Evolutionary conservation across 2,888 invertebrate genomes (phyloP).

Genomic region (Papilio protenor): DNA sequence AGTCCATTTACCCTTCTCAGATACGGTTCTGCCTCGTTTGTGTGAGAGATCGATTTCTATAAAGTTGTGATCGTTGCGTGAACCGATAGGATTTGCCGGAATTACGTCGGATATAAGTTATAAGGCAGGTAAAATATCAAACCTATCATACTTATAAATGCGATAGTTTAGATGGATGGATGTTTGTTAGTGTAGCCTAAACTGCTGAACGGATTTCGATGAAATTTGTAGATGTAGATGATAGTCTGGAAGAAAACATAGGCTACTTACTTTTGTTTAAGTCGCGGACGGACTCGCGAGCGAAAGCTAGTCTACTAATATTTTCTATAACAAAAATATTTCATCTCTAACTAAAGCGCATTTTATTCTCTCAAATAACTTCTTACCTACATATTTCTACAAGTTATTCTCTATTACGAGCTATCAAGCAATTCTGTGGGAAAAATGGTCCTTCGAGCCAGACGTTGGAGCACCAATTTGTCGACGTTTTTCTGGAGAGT

Average conservation of each 20-base stretch:
- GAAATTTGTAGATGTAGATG: too few species aligned
- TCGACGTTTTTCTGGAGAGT: slow-evolving; percentile 26
- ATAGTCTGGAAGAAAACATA: too few species aligned
- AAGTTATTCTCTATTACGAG: slow-evolving; percentile 15
- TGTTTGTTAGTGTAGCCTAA: too few species aligned
- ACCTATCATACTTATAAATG: too few species aligned
- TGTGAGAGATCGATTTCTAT: slow-evolving; percentile 22
- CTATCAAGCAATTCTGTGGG: slow-evolving; percentile 15
- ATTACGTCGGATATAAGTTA: neutral
- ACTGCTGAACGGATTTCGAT: too few species aligned
- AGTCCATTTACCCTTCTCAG: slow-evolving; percentile 41
- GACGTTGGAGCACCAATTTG: slow-evolving; percentile 29
- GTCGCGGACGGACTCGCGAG: too few species aligned
- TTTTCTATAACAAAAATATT: too few species aligned
- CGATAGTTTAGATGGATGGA: too few species aligned
- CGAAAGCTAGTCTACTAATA: too few species aligned
- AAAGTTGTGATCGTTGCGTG: neutral
- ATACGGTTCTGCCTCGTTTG: neutral
- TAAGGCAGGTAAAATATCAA: too few species aligned
- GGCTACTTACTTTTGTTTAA: too few species aligned
- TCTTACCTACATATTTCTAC: slow-evolving; percentile 1
- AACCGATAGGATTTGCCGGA: neutral
- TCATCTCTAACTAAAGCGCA: too few species aligned
- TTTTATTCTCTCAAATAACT: neutral
- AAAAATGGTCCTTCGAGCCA: slow-evolving; percentile 27